A percentile compares a stretch with the other conserved stretches of the same genome.
phyloP scores from a whole-genome alignment of 2,888 invertebrate species.

The Nymphalis polychloros region DNA sequence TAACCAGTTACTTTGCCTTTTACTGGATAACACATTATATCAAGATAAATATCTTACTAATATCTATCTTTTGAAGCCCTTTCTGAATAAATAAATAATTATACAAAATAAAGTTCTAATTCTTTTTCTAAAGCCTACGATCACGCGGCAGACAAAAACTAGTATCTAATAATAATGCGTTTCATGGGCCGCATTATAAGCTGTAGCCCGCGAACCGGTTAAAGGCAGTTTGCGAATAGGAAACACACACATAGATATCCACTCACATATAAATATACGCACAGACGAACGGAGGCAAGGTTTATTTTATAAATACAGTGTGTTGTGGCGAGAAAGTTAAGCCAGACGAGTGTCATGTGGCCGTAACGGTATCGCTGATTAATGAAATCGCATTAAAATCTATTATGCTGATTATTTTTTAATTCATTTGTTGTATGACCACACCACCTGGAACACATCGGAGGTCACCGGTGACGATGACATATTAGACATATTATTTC shows the following conservation, averaged over 20 bases:
- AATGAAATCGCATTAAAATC: background rate
- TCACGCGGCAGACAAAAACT: background rate
- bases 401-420: background rate
- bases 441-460: background rate
- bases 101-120: background rate
- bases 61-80: too few species aligned
- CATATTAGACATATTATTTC: too few species aligned
- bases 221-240: background rate
- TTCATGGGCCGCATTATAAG: constrained; percentile 1
- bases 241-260: background rate
- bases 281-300: constrained; percentile 1
- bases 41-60: too few species aligned
- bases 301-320: constrained; percentile 22
- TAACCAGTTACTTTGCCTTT: background rate
- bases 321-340: constrained; percentile 21
- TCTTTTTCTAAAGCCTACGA: background rate
- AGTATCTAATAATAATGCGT: constrained; percentile 7
- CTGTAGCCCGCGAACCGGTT: constrained; percentile 8
- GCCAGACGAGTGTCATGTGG: constrained; percentile 13
- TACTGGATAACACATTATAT: too few species aligned
- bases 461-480: background rate
- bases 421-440: background rate
- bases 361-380: background rate
- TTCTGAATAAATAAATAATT: background rate
- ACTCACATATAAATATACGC: constrained; percentile 1